phyloP scores from a whole-genome alignment of 2,797 vertebrate genomes.

The Ceyx erithaca region DNA sequence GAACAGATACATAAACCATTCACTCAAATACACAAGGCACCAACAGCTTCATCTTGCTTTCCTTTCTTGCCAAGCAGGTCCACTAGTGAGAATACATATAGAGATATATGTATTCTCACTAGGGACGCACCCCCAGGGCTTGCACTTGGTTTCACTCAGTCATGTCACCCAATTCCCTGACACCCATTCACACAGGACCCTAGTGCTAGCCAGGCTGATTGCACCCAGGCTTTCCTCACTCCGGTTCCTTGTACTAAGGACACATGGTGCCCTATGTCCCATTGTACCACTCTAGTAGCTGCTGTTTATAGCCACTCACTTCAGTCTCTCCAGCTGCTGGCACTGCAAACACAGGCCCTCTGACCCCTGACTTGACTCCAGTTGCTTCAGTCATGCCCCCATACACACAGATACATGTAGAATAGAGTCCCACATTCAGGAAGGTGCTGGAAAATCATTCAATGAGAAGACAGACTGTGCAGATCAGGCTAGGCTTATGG shows the following conservation, averaged over 20 bases:
- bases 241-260: neutral
- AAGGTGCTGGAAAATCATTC: neutral
- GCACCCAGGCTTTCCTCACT: neutral
- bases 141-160: neutral
- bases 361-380: neutral
- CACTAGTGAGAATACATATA: neutral
- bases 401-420: neutral
- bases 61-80: neutral
- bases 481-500: neutral
- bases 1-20: neutral
- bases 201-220: neutral
- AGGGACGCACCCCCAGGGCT: neutral
- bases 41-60: neutral
- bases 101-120: neutral
- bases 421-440: neutral
- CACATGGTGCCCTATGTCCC: neutral
- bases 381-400: neutral
- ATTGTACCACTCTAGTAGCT: neutral
- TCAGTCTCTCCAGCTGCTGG: neutral
- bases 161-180: neutral
- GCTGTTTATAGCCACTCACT: neutral
- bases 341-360: neutral
- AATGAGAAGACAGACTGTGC: neutral
- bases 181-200: rapidly evolving
- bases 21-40: neutral